Evolutionary conservation across 2,888 invertebrate genomes (phyloP).

Genomic region (Drosophila mimetica): DNA sequence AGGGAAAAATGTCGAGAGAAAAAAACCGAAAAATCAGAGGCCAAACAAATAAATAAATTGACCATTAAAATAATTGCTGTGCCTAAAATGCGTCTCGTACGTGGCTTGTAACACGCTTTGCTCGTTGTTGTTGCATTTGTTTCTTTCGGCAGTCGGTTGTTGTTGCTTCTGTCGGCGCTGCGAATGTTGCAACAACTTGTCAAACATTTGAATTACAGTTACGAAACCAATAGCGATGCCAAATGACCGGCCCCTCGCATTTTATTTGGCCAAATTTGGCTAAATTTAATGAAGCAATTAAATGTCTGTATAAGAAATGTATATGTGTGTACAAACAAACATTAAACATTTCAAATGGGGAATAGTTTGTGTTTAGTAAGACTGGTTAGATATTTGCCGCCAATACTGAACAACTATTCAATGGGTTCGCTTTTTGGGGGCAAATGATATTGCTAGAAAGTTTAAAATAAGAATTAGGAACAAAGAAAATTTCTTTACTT

Average conservation of each 20-base stretch:
- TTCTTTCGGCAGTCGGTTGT: conserved; percentile 21
- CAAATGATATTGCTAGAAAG: not conserved
- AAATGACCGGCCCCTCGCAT: conserved; percentile 40
- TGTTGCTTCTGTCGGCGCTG: conserved; percentile 33
- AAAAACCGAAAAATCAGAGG: conserved; percentile 44
- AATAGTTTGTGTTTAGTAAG: conserved; percentile 26
- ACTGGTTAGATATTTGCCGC: conserved; percentile 55
- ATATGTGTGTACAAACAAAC: conserved; percentile 36
- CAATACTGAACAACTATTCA: not conserved
- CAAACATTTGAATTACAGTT: conserved; percentile 81
- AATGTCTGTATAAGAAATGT: conserved; percentile 64
- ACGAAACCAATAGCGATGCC: conserved; percentile 61
- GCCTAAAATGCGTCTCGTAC: conserved; percentile 75
- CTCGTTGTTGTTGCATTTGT: conserved; percentile 50
- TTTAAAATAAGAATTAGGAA: too few species aligned
- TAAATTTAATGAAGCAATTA: conserved; percentile 82
- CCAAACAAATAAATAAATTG: conserved; percentile 80
- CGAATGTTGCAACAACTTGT: conserved; percentile 78
- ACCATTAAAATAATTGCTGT: conserved; percentile 81
- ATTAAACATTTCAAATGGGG: conserved; percentile 22
- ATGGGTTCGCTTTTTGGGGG: not conserved
- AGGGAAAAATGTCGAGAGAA: conserved; percentile 41
- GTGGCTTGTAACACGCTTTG: conserved; percentile 77
- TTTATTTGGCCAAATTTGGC: conserved; percentile 77
- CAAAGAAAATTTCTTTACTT: too few species aligned